These are phyloP conservation scores for Chlamydotis undulata DNA, from an alignment of 2,113 vertebrate genomes.

Conservation along the genomic window DNA sequence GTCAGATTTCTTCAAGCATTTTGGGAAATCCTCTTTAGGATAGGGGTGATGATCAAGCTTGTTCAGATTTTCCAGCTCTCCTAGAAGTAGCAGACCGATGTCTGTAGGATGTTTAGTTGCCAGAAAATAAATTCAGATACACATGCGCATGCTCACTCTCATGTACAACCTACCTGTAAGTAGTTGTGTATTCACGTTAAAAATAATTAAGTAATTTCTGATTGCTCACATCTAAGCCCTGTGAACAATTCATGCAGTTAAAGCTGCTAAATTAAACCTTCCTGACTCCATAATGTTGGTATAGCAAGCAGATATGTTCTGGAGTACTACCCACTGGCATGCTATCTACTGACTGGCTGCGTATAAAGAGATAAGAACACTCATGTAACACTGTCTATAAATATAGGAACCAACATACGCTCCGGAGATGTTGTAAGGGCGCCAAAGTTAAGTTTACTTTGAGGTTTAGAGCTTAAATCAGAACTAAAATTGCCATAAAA, in stretches of 20 bases:
- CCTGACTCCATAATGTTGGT: not conserved
- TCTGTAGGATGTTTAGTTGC: not conserved
- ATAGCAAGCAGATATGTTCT: not conserved
- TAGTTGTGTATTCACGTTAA: not conserved
- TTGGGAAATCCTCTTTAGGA: not conserved
- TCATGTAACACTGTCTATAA: conserved; percentile 13
- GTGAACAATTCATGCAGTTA: not conserved
- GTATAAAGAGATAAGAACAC: conserved; percentile 4
- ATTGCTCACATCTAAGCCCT: not conserved
- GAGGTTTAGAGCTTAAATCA: conserved; percentile 46
- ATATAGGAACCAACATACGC: not conserved
- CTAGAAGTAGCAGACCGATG: not conserved
- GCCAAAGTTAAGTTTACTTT: conserved; percentile 48
- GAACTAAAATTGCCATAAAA: not conserved
- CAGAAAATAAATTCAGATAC: not conserved
- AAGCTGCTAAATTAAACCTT: conserved; percentile 20
- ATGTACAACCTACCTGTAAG: not conserved
- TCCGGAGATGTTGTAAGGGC: not conserved
- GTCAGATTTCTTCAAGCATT: not conserved
- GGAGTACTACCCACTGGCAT: conserved; percentile 23
- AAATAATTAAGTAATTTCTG: conserved; percentile 1
- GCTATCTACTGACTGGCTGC: conserved; percentile 2
- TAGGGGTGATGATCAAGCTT: not conserved
- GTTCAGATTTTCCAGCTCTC: not conserved
- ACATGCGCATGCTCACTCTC: not conserved